These are phyloP conservation scores for Megamerina dolium DNA, from an alignment of 2,888 invertebrate genomes.

Conservation along the genomic window DNA sequence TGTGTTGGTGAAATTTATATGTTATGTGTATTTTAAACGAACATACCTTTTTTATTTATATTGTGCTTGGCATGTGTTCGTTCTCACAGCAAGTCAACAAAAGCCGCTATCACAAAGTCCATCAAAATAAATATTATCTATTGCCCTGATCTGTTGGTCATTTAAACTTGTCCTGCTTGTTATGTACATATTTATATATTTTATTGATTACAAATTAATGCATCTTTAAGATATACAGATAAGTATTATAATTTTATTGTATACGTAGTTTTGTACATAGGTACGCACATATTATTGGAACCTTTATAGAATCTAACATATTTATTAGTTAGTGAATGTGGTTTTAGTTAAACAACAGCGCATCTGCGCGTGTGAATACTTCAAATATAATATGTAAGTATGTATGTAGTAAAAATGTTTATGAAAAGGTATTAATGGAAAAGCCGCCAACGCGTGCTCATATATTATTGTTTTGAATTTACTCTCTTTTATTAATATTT, in stretches of 20 bases:
- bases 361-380: background rate
- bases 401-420: background rate
- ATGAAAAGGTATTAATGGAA: background rate
- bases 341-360: background rate
- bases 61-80: background rate
- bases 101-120: conserved; percentile 12
- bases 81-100: background rate
- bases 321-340: conserved; percentile 9
- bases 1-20: too few relatives aligned
- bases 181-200: too few relatives aligned
- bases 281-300: background rate
- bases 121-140: too few relatives aligned
- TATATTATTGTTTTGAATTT: conserved; percentile 1
- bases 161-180: too few relatives aligned
- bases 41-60: too few relatives aligned
- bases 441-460: conserved; percentile 2
- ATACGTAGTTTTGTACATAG: too few relatives aligned
- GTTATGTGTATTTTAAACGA: too few relatives aligned
- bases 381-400: background rate
- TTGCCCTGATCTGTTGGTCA: too few relatives aligned
- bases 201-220: conserved; percentile 13
- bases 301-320: conserved; percentile 9
- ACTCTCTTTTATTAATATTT: conserved; percentile 7
- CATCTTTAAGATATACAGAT: background rate
- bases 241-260: too few relatives aligned